Evolutionary conservation across 2,888 invertebrate species (phyloP).

Genomic region (Drosophila mulleri): DNA sequence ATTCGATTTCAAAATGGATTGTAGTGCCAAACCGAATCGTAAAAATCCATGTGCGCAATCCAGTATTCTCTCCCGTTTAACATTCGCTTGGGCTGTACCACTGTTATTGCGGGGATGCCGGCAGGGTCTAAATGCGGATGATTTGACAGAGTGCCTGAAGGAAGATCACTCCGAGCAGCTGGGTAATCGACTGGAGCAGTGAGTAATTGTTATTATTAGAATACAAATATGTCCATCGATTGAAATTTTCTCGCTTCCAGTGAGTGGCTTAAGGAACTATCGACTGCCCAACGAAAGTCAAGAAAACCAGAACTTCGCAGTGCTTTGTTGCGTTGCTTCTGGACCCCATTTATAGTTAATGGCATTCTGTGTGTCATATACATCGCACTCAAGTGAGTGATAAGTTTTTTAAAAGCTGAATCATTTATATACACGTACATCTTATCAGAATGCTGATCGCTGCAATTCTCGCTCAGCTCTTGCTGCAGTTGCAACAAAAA

Average conservation of each 20-base stretch:
- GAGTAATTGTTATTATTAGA: constrained; percentile 21
- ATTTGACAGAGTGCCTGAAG: constrained; percentile 89
- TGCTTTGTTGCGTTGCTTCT: constrained; percentile 89
- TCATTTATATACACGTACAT: not conserved
- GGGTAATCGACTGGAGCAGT: constrained; percentile 84
- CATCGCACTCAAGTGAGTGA: constrained; percentile 82
- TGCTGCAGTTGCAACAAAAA: constrained; percentile 81
- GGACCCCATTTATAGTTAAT: constrained; percentile 89
- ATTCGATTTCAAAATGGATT: constrained; percentile 78
- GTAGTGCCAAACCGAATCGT: constrained; percentile 82
- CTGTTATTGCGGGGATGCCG: constrained; percentile 81
- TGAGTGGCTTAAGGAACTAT: constrained; percentile 89
- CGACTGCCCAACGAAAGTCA: constrained; percentile 86
- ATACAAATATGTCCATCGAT: not conserved
- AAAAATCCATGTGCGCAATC: constrained; percentile 83
- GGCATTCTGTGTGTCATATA: constrained; percentile 87
- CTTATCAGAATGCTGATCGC: constrained; percentile 82
- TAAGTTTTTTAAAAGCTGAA: not conserved
- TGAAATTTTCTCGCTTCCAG: constrained; percentile 81
- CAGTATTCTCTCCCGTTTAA: constrained; percentile 81
- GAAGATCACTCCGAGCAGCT: constrained; percentile 86
- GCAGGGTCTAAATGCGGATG: constrained; percentile 87
- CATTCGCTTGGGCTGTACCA: constrained; percentile 84
- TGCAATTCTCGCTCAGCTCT: constrained; percentile 83
- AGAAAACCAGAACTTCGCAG: constrained; percentile 88